phyloP scores from a whole-genome alignment of 2,797 vertebrate genomes.

The Neostethus bicornis region DNA sequence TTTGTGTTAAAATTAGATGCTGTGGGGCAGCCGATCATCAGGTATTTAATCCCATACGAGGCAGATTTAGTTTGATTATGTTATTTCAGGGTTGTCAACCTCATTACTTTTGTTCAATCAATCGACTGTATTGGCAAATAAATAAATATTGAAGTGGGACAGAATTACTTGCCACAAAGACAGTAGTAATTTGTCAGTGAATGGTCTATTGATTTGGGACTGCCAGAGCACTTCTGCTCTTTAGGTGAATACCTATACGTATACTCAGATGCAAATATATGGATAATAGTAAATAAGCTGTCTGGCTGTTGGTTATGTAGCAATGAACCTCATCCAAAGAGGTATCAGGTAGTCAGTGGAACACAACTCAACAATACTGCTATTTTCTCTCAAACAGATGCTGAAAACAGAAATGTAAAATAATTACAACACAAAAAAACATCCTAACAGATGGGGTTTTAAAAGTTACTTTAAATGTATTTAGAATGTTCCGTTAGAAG shows the following conservation, averaged over 20 bases:
- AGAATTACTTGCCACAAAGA: constrained; percentile 60
- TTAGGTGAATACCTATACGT: constrained; percentile 47
- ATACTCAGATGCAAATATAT: constrained; percentile 23
- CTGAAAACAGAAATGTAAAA: constrained; percentile 67
- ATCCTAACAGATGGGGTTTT: constrained; percentile 49
- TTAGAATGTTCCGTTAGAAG: constrained; percentile 31
- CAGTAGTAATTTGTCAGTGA: constrained; percentile 63
- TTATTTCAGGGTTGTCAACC: constrained; percentile 39
- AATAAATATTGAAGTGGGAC: constrained; percentile 57
- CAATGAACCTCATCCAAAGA: neutral
- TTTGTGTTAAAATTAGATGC: constrained; percentile 22
- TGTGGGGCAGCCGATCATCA: constrained; percentile 27
- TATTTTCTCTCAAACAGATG: constrained; percentile 58
- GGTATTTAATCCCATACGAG: constrained; percentile 28
- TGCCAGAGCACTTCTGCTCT: constrained; percentile 24
- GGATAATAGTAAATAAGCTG: constrained; percentile 25
- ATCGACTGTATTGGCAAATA: constrained; percentile 49
- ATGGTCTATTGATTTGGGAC: constrained; percentile 55
- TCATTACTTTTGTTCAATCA: constrained; percentile 39
- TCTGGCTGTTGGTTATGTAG: constrained; percentile 14
- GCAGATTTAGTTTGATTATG: constrained; percentile 33
- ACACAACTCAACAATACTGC: constrained; percentile 56
- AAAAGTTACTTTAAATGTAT: constrained; percentile 32
- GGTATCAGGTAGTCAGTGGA: constrained; percentile 20
- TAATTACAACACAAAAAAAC: constrained; percentile 61